Percentiles rank a stretch among this genome's conserved stretches.
Evolutionary conservation across 2,113 vertebrate species (phyloP).

Genomic region (Urocolius indicus): DNA sequence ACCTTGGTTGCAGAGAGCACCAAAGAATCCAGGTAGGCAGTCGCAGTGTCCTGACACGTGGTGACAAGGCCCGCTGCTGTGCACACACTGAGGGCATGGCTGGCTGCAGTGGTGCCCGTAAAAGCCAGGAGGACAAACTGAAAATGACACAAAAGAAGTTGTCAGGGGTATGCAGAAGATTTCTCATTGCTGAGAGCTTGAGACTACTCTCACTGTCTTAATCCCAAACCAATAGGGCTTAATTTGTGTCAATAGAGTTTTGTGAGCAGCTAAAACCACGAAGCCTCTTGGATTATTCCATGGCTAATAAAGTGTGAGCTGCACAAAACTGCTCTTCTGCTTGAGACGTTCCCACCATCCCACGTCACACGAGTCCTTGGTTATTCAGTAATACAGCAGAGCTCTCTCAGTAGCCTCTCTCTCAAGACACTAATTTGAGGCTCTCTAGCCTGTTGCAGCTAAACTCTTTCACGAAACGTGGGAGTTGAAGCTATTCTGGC

Average conservation of each 20-base stretch:
- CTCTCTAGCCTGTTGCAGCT: not conserved
- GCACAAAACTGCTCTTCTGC: not conserved
- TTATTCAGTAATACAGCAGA: not conserved
- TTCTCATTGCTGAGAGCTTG: not conserved
- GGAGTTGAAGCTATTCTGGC: not conserved
- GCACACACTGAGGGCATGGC: constrained; percentile 92
- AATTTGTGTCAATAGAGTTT: not conserved
- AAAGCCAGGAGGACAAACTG: constrained; percentile 94
- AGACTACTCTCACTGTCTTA: not conserved
- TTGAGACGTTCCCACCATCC: not conserved
- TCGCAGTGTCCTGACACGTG: constrained; percentile 92
- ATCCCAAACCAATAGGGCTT: not conserved
- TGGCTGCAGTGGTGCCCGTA: constrained; percentile 93
- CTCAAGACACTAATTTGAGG: not conserved
- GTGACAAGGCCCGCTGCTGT: constrained; percentile 92
- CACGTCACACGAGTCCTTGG: not conserved
- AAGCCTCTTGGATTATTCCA: not conserved
- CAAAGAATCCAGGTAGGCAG: constrained; percentile 92
- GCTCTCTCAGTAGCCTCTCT: not conserved
- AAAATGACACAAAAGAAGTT: not conserved
- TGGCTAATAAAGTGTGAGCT: not conserved
- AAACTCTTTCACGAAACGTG: not conserved
- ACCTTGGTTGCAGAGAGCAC: constrained; percentile 96
- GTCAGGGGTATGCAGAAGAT: not conserved
- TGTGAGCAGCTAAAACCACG: not conserved